These are phyloP conservation scores for Fratercula arctica DNA, from an alignment of 2,797 vertebrate genomes.

Conservation along the genomic window DNA sequence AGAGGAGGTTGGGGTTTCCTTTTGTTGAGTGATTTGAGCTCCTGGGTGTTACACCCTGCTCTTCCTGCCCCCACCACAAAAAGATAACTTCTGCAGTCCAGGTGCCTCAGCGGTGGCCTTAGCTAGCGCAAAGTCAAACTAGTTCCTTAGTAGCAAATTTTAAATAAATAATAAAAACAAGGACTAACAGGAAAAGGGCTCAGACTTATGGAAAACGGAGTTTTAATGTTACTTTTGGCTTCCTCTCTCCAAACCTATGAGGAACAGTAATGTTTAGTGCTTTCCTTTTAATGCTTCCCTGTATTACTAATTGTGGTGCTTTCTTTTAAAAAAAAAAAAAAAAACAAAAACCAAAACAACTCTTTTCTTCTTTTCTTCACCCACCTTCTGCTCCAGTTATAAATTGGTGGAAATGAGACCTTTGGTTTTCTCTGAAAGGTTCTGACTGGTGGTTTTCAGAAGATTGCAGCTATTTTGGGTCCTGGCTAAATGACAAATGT, in stretches of 20 bases:
- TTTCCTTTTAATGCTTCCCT: not conserved
- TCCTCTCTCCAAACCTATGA: not conserved
- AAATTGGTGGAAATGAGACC: not conserved
- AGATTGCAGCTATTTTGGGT: not conserved
- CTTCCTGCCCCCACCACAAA: accelerated
- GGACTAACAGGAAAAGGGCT: not conserved
- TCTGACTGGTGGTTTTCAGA: not conserved
- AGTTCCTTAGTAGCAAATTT: not conserved
- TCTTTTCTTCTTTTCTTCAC: not conserved
- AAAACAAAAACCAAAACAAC: not conserved
- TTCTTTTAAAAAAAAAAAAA: not conserved
- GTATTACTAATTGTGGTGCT: not conserved
- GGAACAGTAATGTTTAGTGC: not conserved
- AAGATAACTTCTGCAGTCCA: not conserved
- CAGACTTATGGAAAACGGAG: not conserved
- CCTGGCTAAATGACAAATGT: not conserved
- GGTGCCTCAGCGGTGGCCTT: accelerated
- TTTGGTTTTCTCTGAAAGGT: not conserved
- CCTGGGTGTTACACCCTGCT: not conserved
- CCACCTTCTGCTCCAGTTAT: not conserved
- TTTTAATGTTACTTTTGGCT: not conserved
- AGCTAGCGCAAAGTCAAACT: not conserved
- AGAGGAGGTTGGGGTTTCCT: not conserved
- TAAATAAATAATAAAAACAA: not conserved
- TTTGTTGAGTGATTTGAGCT: not conserved